phyloP scores from a whole-genome alignment of 2,888 invertebrate species.

The Papilio elwesi region DNA sequence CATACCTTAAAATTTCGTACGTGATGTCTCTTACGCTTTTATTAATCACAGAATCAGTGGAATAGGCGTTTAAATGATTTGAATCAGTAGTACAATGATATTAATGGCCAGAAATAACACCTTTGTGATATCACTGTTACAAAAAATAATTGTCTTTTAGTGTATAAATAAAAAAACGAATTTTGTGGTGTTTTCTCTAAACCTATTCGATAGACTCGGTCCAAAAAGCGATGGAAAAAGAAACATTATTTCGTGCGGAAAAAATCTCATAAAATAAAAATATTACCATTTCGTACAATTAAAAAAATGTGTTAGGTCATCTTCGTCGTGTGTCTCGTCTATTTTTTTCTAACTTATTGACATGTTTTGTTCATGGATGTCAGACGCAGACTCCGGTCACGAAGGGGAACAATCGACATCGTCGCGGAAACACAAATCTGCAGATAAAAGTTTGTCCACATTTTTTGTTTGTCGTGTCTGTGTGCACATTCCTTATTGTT shows the following conservation, averaged over 20 bases:
- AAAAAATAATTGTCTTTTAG: not conserved
- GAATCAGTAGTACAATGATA: too few relatives aligned
- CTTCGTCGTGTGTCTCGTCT: not conserved
- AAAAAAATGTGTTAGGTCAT: not conserved
- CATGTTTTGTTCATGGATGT: not conserved
- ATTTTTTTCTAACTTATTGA: not conserved
- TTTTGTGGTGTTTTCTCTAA: not conserved
- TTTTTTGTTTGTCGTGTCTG: not conserved
- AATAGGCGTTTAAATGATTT: too few relatives aligned
- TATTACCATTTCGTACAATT: too few relatives aligned
- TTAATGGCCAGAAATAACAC: too few relatives aligned
- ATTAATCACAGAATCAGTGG: too few relatives aligned
- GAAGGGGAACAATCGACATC: slow-evolving; percentile 8
- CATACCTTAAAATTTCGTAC: too few relatives aligned
- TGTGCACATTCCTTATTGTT: slow-evolving; percentile 5
- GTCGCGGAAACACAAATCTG: slow-evolving; percentile 18
- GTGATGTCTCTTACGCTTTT: too few relatives aligned
- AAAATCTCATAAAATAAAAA: too few relatives aligned
- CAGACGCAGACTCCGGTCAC: slow-evolving; percentile 13
- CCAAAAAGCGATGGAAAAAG: not conserved
- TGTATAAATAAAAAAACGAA: not conserved
- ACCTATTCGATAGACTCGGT: not conserved
- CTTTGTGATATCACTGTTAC: not conserved
- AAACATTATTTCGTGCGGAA: too few relatives aligned
- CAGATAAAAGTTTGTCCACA: slow-evolving; percentile 20